Evolutionary conservation across 2,888 invertebrate species (phyloP).

Genomic region (Lamellibrachia columna): DNA sequence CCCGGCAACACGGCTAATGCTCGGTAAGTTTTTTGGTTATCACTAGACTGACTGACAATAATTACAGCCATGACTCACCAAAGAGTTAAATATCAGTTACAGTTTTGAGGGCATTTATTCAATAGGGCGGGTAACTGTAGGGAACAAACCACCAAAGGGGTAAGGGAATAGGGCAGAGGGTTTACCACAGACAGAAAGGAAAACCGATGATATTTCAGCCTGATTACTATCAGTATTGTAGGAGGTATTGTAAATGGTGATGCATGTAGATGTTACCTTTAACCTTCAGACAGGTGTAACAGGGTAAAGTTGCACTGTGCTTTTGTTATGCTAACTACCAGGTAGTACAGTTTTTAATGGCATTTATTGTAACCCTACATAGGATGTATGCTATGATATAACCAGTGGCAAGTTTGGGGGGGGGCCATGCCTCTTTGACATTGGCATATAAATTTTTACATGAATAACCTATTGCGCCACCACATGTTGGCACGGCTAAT

Average conservation of each 20-base stretch:
- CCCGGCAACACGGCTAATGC: neutral
- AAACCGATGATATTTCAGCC: neutral
- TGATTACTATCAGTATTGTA: neutral
- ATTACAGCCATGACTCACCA: neutral
- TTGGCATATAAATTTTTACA: no score
- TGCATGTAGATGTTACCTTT: neutral
- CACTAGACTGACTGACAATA: neutral
- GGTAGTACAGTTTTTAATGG: neutral
- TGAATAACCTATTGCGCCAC: no score
- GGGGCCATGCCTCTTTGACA: no score
- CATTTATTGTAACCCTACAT: neutral
- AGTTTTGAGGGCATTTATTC: neutral
- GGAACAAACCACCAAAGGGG: neutral
- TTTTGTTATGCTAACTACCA: conserved; percentile 7
- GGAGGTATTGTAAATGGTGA: no score
- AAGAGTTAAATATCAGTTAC: neutral
- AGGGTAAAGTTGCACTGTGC: neutral
- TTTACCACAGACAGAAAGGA: neutral
- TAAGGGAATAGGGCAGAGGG: neutral
- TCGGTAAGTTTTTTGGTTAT: neutral
- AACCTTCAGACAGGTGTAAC: neutral
- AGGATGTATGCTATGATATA: neutral
- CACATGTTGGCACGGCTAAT: no score
- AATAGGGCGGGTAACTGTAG: neutral
- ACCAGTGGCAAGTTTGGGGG: no score